phyloP scores from a whole-genome alignment of 2,113 vertebrate genomes.

The Gallinago paraguaiae region DNA sequence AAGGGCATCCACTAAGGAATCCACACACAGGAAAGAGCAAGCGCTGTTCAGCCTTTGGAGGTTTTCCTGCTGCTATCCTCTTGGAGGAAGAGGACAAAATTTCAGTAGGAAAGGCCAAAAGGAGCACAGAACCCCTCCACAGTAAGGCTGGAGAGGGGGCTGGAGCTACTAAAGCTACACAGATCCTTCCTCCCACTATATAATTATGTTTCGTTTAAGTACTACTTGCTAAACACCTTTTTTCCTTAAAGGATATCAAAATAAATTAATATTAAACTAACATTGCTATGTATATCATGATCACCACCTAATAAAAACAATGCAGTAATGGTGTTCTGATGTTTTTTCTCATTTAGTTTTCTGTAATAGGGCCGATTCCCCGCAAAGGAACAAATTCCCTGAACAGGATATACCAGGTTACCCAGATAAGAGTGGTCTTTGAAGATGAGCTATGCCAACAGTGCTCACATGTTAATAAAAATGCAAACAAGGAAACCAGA shows the following conservation, averaged over 20 bases:
- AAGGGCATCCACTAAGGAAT: not conserved
- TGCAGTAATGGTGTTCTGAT: not conserved
- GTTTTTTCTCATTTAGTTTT: not conserved
- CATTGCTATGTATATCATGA: fast-evolving
- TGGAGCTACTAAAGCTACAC: not conserved
- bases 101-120: not conserved
- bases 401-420: not conserved
- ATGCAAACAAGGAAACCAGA: not conserved
- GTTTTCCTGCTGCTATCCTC: not conserved
- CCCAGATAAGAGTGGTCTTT: not conserved
- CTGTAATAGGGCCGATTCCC: not conserved
- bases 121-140: not conserved
- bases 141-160: not conserved
- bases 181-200: not conserved
- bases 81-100: not conserved
- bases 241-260: not conserved
- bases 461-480: not conserved
- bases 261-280: not conserved
- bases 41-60: not conserved
- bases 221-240: not conserved
- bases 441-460: not conserved
- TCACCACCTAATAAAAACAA: not conserved
- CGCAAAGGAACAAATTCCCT: not conserved
- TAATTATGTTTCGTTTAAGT: not conserved
- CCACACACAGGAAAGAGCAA: not conserved